These are phyloP conservation scores for Sebastes hubbsi DNA, from an alignment of 2,797 vertebrate species.

Conservation along the genomic window DNA sequence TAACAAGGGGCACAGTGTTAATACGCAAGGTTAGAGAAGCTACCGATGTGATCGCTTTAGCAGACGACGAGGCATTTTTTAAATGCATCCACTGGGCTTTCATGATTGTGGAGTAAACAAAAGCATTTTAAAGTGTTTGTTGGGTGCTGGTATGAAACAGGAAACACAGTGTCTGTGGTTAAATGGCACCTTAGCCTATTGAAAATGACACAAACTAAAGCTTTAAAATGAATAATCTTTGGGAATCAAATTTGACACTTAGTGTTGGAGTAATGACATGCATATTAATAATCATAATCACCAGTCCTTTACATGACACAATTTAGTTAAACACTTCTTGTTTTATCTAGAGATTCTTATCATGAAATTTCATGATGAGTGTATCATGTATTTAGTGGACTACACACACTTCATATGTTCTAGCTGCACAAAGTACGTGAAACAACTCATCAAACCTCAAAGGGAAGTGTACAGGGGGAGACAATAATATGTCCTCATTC, in stretches of 20 bases:
- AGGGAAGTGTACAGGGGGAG: neutral
- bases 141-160: neutral
- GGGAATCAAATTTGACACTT: neutral
- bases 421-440: neutral
- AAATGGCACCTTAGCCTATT: neutral
- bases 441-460: neutral
- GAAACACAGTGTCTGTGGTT: neutral
- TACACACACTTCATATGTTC: neutral
- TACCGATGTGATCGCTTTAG: conserved; percentile 2
- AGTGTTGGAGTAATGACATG: neutral
- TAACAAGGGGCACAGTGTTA: conserved; percentile 42
- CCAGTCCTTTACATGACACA: neutral
- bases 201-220: neutral
- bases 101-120: neutral
- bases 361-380: neutral
- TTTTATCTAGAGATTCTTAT: neutral
- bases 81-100: neutral
- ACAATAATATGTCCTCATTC: neutral
- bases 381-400: neutral
- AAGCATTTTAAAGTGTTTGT: neutral
- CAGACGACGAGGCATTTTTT: neutral
- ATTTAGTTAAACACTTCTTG: no score
- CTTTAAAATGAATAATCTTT: neutral
- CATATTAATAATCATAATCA: neutral
- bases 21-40: conserved; percentile 52